Evolutionary conservation across 1,140 invertebrate species (phyloP).

Genomic region (Lerema accius): DNA sequence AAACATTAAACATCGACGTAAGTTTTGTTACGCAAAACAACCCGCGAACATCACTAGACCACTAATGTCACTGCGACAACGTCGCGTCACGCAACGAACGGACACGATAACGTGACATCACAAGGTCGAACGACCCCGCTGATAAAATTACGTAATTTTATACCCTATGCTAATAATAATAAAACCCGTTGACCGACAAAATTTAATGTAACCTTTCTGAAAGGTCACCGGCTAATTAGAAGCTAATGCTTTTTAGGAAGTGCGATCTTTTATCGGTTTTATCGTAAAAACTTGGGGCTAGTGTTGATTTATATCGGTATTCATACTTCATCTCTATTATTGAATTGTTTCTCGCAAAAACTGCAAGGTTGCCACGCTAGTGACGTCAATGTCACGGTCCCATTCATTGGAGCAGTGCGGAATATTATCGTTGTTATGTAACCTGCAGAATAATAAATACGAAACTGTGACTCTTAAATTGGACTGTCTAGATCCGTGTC

Average conservation of each 20-base stretch:
- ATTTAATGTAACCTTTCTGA: slow-evolving; percentile 35
- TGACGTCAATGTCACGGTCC: slow-evolving; percentile 52
- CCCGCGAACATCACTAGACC: background rate
- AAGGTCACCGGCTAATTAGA: slow-evolving; percentile 64
- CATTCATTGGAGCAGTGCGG: slow-evolving; percentile 3
- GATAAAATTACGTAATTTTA: slow-evolving; percentile 35
- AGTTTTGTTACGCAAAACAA: slow-evolving; percentile 1
- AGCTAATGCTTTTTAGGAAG: slow-evolving; percentile 44
- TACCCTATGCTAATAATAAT: slow-evolving; percentile 34
- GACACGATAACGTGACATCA: slow-evolving; percentile 49
- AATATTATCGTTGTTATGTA: background rate
- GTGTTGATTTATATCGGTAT: no score
- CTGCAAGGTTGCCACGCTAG: slow-evolving; percentile 41
- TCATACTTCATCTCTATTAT: slow-evolving; percentile 6
- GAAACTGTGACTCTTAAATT: no score
- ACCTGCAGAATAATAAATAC: no score
- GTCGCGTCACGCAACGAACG: slow-evolving; percentile 48
- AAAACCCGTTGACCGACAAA: slow-evolving; percentile 38
- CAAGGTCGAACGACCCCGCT: slow-evolving; percentile 45
- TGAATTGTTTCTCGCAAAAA: slow-evolving; percentile 33
- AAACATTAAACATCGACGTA: no score
- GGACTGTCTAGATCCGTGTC: no score
- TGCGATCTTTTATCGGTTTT: slow-evolving; percentile 21
- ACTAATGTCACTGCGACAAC: slow-evolving; percentile 34
- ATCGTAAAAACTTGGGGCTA: slow-evolving; percentile 1